Evolutionary conservation across 92 coral and sea anemone genomes (phyloP).

Genomic region (Parazoanthus darwini): DNA sequence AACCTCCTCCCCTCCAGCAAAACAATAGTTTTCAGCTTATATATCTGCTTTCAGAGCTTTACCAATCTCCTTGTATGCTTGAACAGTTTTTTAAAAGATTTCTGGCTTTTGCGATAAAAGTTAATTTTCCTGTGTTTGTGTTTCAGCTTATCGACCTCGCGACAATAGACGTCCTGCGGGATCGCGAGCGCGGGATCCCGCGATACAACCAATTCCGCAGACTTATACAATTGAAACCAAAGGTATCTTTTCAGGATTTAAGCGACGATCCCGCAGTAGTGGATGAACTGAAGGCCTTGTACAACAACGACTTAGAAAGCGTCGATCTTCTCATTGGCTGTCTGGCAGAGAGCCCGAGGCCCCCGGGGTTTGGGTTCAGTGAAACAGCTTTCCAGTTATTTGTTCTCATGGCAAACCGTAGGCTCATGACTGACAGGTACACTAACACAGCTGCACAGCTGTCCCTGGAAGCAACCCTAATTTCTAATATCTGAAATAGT

Average conservation of each 20-base stretch:
- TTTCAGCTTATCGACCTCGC: slow-evolving; percentile 74
- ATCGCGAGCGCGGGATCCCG: slow-evolving; percentile 86
- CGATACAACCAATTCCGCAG: slow-evolving; percentile 86
- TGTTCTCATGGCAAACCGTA: slow-evolving; percentile 84
- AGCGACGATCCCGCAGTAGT: slow-evolving; percentile 61
- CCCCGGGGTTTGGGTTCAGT: slow-evolving; percentile 82
- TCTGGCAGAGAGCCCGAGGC: slow-evolving; percentile 70
- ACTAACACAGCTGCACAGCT: not conserved
- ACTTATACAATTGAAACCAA: slow-evolving; percentile 52
- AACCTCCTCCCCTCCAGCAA: not conserved
- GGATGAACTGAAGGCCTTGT: slow-evolving; percentile 53
- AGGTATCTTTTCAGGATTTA: slow-evolving; percentile 56
- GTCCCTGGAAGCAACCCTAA: not conserved
- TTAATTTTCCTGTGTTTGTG: not conserved
- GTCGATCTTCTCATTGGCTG: slow-evolving; percentile 82
- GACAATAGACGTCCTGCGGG: slow-evolving; percentile 77
- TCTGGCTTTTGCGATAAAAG: not conserved
- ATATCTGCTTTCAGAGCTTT: too few relatives aligned
- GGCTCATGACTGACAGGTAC: slow-evolving; percentile 83
- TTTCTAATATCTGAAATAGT: not conserved
- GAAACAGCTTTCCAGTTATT: slow-evolving; percentile 84
- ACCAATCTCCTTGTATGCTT: too few relatives aligned
- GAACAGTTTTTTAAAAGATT: too few relatives aligned
- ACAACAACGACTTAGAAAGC: slow-evolving; percentile 65
- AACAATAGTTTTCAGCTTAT: too few relatives aligned